Percentiles rank a stretch among this genome's conserved stretches.
phyloP scores from a whole-genome alignment of 2,797 vertebrate species.

The Benthosema pterotum region DNA sequence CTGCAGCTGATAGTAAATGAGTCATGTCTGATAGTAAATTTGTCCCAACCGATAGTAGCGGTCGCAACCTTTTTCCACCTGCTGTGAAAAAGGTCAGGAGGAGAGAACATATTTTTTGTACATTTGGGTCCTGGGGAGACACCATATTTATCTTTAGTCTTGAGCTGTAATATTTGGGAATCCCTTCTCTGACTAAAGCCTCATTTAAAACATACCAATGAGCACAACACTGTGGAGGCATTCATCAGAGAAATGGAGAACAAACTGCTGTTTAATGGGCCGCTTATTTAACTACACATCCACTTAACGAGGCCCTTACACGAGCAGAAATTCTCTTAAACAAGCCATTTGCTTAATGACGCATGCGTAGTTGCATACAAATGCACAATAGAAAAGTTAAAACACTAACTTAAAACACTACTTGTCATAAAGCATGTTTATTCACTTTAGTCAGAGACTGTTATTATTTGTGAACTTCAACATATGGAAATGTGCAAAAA shows the following conservation, averaged over 20 bases:
- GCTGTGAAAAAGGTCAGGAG: too few species aligned
- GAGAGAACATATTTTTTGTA: too few species aligned
- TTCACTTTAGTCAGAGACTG: not conserved
- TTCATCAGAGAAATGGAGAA: not conserved
- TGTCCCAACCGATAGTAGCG: too few species aligned
- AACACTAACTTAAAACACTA: too few species aligned
- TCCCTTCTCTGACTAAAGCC: not conserved
- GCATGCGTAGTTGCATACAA: too few species aligned
- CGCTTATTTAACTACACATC: not conserved
- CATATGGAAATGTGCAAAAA: slow-evolving; percentile 45
- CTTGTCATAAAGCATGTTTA: not conserved
- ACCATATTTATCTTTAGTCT: too few species aligned
- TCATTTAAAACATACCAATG: not conserved
- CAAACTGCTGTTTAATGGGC: not conserved
- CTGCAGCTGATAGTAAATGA: too few species aligned
- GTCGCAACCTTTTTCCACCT: too few species aligned
- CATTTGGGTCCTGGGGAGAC: too few species aligned
- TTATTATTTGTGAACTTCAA: slow-evolving; percentile 29
- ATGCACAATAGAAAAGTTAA: too few species aligned
- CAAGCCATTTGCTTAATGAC: slow-evolving; percentile 7
- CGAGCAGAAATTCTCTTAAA: not conserved
- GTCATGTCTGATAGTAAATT: too few species aligned
- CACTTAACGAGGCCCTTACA: not conserved
- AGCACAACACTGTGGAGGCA: not conserved
- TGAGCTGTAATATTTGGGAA: too few species aligned